Evolutionary conservation across 2,113 vertebrate species (phyloP).

Genomic region (Heteronetta atricapilla): DNA sequence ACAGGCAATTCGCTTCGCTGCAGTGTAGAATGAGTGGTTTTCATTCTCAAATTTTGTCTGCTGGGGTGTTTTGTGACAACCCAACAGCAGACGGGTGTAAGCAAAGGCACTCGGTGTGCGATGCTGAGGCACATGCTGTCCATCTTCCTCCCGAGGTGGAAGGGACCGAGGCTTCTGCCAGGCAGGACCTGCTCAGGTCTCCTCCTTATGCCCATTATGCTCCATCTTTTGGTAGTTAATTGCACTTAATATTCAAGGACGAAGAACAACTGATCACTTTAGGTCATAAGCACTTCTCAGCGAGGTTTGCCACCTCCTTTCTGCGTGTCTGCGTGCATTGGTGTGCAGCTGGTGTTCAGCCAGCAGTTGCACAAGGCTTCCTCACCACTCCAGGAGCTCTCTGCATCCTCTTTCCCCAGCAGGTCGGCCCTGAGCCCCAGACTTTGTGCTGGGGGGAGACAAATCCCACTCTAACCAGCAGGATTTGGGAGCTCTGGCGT

Average conservation of each 20-base stretch:
- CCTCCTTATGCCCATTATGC: neutral
- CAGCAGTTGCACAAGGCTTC: neutral
- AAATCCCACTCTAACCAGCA: neutral
- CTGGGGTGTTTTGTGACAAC: neutral
- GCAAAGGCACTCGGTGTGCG: neutral
- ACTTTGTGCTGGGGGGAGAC: neutral
- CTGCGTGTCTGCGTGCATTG: rapidly evolving
- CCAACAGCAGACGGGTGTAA: neutral
- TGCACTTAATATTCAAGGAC: neutral
- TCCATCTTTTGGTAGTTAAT: neutral
- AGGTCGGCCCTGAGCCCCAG: neutral
- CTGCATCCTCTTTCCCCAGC: neutral
- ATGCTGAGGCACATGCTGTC: neutral
- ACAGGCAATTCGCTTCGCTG: neutral
- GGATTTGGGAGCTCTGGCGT: neutral
- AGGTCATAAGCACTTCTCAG: neutral
- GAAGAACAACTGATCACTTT: neutral
- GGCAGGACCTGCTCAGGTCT: neutral
- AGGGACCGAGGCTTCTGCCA: neutral
- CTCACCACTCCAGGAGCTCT: neutral
- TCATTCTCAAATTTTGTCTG: neutral
- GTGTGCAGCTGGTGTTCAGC: neutral
- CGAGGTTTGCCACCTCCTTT: neutral
- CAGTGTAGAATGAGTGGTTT: neutral
- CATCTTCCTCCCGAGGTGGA: neutral